These are phyloP conservation scores for Drosophila repletoides DNA, from an alignment of 1,140 invertebrate species.

Conservation along the genomic window DNA sequence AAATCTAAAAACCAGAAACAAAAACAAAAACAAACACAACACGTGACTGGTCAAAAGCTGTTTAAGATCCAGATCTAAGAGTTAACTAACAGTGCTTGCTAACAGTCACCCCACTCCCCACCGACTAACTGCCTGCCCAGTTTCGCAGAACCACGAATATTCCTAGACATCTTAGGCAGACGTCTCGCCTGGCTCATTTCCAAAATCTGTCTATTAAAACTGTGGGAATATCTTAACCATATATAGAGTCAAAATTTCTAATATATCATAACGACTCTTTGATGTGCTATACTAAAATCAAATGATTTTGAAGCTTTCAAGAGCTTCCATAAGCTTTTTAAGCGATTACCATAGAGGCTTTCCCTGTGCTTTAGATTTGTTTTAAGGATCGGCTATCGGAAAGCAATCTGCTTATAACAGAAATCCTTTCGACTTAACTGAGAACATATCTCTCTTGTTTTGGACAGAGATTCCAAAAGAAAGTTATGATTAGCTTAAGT, in stretches of 20 bases:
- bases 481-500: too few species aligned
- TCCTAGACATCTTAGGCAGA: neutral
- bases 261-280: neutral
- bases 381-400: too few species aligned
- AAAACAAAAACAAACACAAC: neutral
- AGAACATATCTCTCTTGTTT: too few species aligned
- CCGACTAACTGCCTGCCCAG: neutral
- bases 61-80: neutral
- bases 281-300: neutral
- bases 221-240: slow-evolving; percentile 18
- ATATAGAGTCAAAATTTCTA: neutral
- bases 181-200: slow-evolving; percentile 2
- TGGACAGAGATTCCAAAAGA: too few species aligned
- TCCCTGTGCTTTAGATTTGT: too few species aligned
- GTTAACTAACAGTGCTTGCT: neutral
- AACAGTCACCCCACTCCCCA: too few species aligned
- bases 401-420: too few species aligned
- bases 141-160: neutral
- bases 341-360: too few species aligned
- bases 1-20: neutral
- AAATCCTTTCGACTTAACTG: too few species aligned
- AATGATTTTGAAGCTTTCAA: too few species aligned
- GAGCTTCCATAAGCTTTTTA: too few species aligned
- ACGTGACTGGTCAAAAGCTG: slow-evolving; percentile 26
- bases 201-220: slow-evolving; percentile 4